Conservation (phyloP, 2,888 invertebrate species). For the Agrilus mali region DNA sequence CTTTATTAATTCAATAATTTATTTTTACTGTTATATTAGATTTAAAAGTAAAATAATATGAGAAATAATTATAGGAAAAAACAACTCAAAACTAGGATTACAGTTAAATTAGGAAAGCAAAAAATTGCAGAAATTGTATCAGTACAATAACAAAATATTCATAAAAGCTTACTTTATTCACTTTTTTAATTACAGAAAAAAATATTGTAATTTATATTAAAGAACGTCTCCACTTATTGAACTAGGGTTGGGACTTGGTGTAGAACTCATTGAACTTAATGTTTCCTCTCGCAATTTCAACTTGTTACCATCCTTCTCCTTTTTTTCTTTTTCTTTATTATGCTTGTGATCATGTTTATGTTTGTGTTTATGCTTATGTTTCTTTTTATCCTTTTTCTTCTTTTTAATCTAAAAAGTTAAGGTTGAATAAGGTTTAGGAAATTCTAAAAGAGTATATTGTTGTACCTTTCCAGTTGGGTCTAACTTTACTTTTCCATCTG, state of each 20-base stretch:
- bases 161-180: too few relatives aligned
- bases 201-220: background rate
- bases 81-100: too few relatives aligned
- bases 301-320: constrained; percentile 42
- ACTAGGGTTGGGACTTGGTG: constrained; percentile 52
- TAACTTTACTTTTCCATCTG: constrained; percentile 35
- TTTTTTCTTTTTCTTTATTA: constrained; percentile 41
- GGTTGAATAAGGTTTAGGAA: background rate
- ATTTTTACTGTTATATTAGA: too few relatives aligned
- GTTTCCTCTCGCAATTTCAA: constrained; percentile 61
- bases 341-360: constrained; percentile 54
- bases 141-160: too few relatives aligned
- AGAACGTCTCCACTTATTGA: constrained; percentile 14
- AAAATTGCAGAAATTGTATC: too few relatives aligned
- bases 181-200: too few relatives aligned
- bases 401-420: constrained; percentile 28
- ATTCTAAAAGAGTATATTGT: constrained; percentile 1
- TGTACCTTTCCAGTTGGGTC: constrained; percentile 42
- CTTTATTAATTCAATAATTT: too few relatives aligned
- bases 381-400: constrained; percentile 70
- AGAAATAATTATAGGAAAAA: too few relatives aligned
- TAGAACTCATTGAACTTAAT: constrained; percentile 62
- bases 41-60: too few relatives aligned
- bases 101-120: too few relatives aligned
- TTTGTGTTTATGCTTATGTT: constrained; percentile 86